A percentile compares a stretch with the other conserved stretches of the same genome.
These are phyloP conservation scores for Agriopis leucophaearia DNA, from an alignment of 2,888 invertebrate species.

Conservation along the genomic window DNA sequence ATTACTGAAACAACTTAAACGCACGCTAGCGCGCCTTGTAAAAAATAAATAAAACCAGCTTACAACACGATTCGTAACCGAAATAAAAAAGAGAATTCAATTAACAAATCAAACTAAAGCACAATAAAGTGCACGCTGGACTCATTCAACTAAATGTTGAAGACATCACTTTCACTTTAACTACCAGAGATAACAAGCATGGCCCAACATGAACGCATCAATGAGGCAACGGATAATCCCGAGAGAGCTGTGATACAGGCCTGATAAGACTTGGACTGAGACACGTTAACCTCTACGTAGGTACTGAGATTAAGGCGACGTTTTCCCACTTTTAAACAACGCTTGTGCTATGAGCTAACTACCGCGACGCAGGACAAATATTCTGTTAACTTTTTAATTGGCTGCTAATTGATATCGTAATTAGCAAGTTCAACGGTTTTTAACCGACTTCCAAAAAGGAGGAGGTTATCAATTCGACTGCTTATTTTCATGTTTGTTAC, in stretches of 20 bases:
- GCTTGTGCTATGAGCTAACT: constrained; percentile 56
- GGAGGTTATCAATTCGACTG: too few species aligned
- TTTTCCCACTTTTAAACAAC: too few species aligned
- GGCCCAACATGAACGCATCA: constrained; percentile 4
- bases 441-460: too few species aligned
- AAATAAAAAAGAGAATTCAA: constrained; percentile 2
- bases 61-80: not conserved
- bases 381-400: constrained; percentile 58
- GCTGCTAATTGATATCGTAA: constrained; percentile 44
- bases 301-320: too few species aligned
- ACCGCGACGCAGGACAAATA: constrained; percentile 53
- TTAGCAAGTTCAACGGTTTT: constrained; percentile 28
- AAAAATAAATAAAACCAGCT: too few species aligned
- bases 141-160: constrained; percentile 6
- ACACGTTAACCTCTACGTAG: constrained; percentile 11
- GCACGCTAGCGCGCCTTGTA: too few species aligned
- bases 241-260: constrained; percentile 40
- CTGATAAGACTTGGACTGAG: constrained; percentile 30
- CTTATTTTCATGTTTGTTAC: too few species aligned
- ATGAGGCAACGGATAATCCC: constrained; percentile 34
- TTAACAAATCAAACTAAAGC: constrained; percentile 13
- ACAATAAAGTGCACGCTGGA: constrained; percentile 4
- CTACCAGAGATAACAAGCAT: constrained; percentile 10
- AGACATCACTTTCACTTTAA: constrained; percentile 18
- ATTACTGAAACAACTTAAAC: too few species aligned